Percentiles rank a stretch among this genome's conserved stretches.
Conservation (phyloP, 2,888 invertebrate genomes). For the Pristionchus arcanus region DNA sequence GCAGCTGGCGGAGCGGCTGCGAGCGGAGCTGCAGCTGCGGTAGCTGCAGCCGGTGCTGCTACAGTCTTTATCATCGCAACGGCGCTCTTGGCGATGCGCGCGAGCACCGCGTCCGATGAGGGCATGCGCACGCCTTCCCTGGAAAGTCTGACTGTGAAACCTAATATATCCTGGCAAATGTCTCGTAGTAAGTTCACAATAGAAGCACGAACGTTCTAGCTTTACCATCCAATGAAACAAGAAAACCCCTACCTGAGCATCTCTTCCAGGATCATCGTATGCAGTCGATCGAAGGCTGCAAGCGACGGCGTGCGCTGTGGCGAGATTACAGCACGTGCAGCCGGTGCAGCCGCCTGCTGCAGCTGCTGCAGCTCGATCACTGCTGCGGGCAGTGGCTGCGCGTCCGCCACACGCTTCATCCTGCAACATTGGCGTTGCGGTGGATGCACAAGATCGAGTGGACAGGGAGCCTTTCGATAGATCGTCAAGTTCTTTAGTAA, state of each 20-base stretch:
- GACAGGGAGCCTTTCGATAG: not conserved
- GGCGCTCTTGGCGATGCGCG: not conserved
- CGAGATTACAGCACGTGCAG: not conserved
- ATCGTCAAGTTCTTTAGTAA: not conserved
- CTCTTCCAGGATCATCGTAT: not conserved
- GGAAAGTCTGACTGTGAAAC: not conserved
- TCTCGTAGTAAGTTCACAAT: not conserved
- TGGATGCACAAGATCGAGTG: not conserved
- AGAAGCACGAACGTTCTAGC: not conserved
- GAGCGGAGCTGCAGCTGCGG: not conserved
- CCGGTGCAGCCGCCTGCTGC: not conserved
- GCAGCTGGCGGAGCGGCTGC: constrained; percentile 1
- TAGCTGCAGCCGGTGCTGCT: not conserved
- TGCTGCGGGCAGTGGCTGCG: not conserved
- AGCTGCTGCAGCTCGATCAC: not conserved
- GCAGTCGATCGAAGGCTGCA: not conserved
- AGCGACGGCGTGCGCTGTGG: not conserved
- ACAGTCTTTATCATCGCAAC: not conserved
- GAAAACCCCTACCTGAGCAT: not conserved
- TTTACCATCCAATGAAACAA: not conserved
- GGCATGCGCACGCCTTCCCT: not conserved
- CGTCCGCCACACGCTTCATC: not conserved
- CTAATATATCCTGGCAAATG: not conserved
- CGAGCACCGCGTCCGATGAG: not conserved
- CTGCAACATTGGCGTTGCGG: not conserved